phyloP scores from a whole-genome alignment of 2,888 invertebrate genomes.

The Pristionchus mayeri region DNA sequence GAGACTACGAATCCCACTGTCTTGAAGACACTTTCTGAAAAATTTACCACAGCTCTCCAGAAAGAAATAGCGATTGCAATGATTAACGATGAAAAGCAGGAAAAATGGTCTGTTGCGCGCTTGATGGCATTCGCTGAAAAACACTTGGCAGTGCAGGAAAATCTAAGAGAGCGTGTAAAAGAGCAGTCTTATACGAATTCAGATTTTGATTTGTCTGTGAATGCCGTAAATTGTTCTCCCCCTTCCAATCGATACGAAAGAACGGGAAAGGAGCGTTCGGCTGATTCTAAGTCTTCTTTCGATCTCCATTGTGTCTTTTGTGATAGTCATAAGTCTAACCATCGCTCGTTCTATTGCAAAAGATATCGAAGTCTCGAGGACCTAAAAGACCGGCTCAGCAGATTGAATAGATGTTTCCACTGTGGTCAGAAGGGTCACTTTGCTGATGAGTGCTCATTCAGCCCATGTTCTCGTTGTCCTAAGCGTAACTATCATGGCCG shows the following conservation, averaged over 20 bases:
- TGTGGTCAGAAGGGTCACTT: too few species aligned
- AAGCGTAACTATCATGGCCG: too few species aligned
- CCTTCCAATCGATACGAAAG: neutral
- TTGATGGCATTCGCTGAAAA: neutral
- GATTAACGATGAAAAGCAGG: neutral
- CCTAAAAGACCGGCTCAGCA: too few species aligned
- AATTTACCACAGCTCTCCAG: neutral
- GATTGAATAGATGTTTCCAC: too few species aligned
- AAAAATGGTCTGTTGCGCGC: neutral
- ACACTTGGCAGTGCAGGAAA: neutral
- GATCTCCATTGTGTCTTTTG: neutral
- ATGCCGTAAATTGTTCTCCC: neutral
- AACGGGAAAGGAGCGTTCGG: too few species aligned
- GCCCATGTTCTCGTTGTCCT: too few species aligned
- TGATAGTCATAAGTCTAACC: neutral
- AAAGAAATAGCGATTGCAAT: neutral
- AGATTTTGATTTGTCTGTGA: neutral
- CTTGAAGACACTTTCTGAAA: neutral
- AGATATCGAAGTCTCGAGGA: neutral
- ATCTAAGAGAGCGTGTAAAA: neutral
- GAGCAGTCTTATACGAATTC: neutral
- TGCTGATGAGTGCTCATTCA: too few species aligned
- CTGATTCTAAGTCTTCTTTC: neutral
- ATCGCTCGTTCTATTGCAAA: neutral
- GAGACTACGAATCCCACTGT: neutral